These are phyloP conservation scores for Tuta absoluta DNA, from an alignment of 2,888 invertebrate species.

Conservation along the genomic window DNA sequence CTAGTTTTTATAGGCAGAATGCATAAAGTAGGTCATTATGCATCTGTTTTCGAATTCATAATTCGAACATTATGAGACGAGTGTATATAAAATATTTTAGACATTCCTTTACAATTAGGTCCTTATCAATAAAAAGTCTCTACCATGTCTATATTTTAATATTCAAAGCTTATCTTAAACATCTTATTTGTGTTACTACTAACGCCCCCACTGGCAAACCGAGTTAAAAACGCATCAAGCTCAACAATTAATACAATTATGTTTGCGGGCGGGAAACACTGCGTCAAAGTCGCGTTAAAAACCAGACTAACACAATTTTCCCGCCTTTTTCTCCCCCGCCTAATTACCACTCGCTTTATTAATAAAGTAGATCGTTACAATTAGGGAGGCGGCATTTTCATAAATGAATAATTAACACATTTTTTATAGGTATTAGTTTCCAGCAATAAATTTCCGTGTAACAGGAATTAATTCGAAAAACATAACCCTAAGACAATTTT, in stretches of 20 bases:
- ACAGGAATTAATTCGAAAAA: conserved; percentile 7
- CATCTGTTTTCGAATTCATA: no score
- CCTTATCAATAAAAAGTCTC: not conserved
- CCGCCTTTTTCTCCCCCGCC: conserved; percentile 74
- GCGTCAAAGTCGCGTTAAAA: conserved; percentile 69
- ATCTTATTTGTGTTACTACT: conserved; percentile 9
- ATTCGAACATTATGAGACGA: no score
- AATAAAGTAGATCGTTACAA: conserved; percentile 74
- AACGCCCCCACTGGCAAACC: conserved; percentile 32
- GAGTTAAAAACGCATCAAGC: conserved; percentile 62
- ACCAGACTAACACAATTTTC: conserved; percentile 72
- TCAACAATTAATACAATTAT: conserved; percentile 75
- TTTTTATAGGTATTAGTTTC: conserved; percentile 3
- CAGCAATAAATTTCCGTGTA: conserved; percentile 1
- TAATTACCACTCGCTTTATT: conserved; percentile 77
- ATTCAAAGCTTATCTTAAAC: not conserved
- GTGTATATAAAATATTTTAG: no score
- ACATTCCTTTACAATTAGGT: no score
- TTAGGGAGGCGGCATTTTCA: conserved; percentile 54
- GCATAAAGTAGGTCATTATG: no score
- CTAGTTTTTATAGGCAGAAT: no score
- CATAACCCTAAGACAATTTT: conserved; percentile 34
- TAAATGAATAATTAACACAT: conserved; percentile 9
- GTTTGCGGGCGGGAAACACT: conserved; percentile 67
- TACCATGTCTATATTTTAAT: not conserved